These are phyloP conservation scores for Cryptophagus acutangulus DNA, from an alignment of 2,888 invertebrate species.

Conservation along the genomic window DNA sequence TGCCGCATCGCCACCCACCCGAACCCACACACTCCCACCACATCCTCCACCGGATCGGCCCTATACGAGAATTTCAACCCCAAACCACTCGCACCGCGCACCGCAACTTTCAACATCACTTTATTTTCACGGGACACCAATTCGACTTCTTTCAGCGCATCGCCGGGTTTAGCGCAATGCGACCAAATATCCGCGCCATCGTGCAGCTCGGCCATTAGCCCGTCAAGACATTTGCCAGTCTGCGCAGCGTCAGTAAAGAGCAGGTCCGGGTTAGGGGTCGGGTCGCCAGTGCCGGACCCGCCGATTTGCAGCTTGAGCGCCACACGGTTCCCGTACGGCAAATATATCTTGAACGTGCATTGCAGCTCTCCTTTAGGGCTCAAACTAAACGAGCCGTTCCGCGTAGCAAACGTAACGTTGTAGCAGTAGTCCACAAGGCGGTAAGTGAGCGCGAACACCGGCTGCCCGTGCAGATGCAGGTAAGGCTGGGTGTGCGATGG, in stretches of 20 bases:
- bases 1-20: slow-evolving; percentile 66
- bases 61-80: slow-evolving; percentile 58
- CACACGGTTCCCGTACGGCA: slow-evolving; percentile 67
- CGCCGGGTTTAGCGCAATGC: slow-evolving; percentile 57
- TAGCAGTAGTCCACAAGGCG: slow-evolving; percentile 68
- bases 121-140: slow-evolving; percentile 57
- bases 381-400: slow-evolving; percentile 63
- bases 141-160: slow-evolving; percentile 55
- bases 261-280: too few species aligned
- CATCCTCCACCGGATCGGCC: slow-evolving; percentile 57
- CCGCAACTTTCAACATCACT: slow-evolving; percentile 48
- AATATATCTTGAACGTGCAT: slow-evolving; percentile 65
- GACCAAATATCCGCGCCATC: slow-evolving; percentile 57
- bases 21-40: slow-evolving; percentile 64
- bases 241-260: slow-evolving; percentile 22
- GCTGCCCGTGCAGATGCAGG: slow-evolving; percentile 58
- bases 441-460: slow-evolving; percentile 63
- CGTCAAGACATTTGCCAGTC: slow-evolving; percentile 41
- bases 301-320: slow-evolving; percentile 60
- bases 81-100: slow-evolving; percentile 31
- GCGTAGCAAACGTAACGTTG: slow-evolving; percentile 59
- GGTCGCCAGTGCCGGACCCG: too few species aligned
- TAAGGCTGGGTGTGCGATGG: slow-evolving; percentile 41
- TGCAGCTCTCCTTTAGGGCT: slow-evolving; percentile 56
- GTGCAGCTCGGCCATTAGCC: slow-evolving; percentile 55